A percentile compares a stretch with the other conserved stretches of the same genome.
phyloP scores from a whole-genome alignment of 2,888 invertebrate species.

The Drosophila helvetica region DNA sequence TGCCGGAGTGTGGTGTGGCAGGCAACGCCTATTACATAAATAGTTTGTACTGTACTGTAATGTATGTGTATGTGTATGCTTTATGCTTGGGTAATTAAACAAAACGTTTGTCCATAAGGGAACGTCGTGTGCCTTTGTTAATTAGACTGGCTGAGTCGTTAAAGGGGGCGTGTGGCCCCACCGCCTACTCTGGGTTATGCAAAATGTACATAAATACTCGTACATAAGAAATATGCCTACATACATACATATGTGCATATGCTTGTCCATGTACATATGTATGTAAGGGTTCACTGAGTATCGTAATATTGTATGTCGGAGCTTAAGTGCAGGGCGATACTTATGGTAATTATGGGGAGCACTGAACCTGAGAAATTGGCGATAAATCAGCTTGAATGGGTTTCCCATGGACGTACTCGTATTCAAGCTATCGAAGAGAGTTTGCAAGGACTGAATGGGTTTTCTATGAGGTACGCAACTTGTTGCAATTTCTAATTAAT shows the following conservation, averaged over 20 bases:
- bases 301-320: neutral
- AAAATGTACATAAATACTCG: constrained; percentile 8
- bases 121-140: constrained; percentile 35
- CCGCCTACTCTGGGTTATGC: constrained; percentile 20
- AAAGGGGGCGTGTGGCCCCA: constrained; percentile 36
- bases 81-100: constrained; percentile 63
- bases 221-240: constrained; percentile 1
- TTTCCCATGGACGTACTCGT: no score
- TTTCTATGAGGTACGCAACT: no score
- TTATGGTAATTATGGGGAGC: constrained; percentile 32
- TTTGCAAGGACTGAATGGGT: no score
- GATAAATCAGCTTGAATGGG: neutral
- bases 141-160: constrained; percentile 38
- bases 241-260: neutral
- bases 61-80: constrained; percentile 13
- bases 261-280: neutral
- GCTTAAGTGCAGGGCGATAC: constrained; percentile 7
- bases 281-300: constrained; percentile 22
- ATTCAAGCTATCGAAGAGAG: neutral
- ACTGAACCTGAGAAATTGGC: constrained; percentile 52
- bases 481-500: no score
- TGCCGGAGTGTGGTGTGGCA: constrained; percentile 21
- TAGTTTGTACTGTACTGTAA: constrained; percentile 2
- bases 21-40: constrained; percentile 42
- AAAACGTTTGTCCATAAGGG: constrained; percentile 38